Base-by-base conservation (phyloP, 2,113 vertebrate species). In the Oreotrochilus melanogaster region DNA sequence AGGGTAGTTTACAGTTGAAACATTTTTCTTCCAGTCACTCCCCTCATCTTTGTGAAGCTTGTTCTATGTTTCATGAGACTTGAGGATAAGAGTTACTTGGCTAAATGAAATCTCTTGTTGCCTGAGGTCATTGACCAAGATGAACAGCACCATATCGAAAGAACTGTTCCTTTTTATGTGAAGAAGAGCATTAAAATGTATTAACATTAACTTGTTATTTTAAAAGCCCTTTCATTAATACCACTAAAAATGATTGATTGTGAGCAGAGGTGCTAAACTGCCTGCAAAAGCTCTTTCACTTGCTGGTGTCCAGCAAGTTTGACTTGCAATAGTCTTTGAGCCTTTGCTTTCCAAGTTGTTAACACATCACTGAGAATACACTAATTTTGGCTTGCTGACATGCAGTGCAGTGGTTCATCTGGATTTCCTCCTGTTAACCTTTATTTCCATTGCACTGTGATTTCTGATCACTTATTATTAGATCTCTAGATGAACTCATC, bases 361-460 rank as follows among this genome's bases (percentile, higher is more conserved):
- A 82, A 70, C 85, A 51, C 56, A 92, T 73, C 71, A 33, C 27
- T 80, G 72, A 79, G 81, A 92, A 74, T 33, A 51, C 54, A 17
- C 64, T 23, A 9, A 31, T 66, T 88, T 54, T 94, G 92, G 92
- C 90, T 33, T 79, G n/a, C 60, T 93, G 88, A 71, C 75, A 8
- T 28, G 39, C 78, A 65, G 0, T 89, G 85, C 81, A 75, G 66
- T 83, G 88, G 74, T 67, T 82, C 47, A 71, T 76, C 75, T 92
- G 42, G 73, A 60, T 86, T 92, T 91, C 87, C 81, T 88, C 71
- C 86, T 47, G 27, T 62, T 94, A 91, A 87, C 78, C 85, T 95
- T 88, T 88, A 75, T 83, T 95, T 93, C 81, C 51, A 90, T 94
- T 94, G 87, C 74, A 75, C 78, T 58, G 66, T 24, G 37, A 75